Evolutionary conservation across 2,888 invertebrate genomes (phyloP).

Genomic region (Aspidiotus rigidus): DNA sequence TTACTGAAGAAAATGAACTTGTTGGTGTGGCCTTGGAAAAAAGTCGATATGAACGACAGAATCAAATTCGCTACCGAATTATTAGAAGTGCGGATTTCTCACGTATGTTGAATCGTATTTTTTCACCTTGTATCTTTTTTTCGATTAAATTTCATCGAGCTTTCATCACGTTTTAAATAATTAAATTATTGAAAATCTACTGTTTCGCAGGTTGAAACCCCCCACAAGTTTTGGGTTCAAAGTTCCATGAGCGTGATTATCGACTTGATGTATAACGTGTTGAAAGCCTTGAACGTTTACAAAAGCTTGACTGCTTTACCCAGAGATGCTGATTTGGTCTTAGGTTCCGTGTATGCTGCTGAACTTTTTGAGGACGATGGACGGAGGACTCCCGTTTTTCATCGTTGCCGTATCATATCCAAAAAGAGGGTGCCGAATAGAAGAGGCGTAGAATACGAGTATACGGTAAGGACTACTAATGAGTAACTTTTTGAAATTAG

Average conservation of each 20-base stretch:
- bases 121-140: not conserved
- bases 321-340: too few species aligned
- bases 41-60: not conserved
- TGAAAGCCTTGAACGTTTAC: not conserved
- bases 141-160: not conserved
- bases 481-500: too few species aligned
- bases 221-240: slow-evolving; percentile 35
- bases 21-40: slow-evolving; percentile 17
- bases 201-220: slow-evolving; percentile 32
- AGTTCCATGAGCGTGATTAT: not conserved
- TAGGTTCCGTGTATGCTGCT: not conserved
- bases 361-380: not conserved
- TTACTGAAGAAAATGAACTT: not conserved
- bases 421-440: not conserved
- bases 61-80: not conserved
- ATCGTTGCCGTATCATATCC: not conserved
- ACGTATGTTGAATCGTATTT: not conserved
- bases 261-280: not conserved
- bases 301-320: too few species aligned
- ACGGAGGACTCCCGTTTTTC: not conserved
- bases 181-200: not conserved
- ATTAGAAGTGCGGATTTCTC: not conserved
- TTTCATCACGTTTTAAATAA: not conserved
- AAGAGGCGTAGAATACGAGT: too few species aligned
- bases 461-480: too few species aligned